phyloP scores from a whole-genome alignment of 2,888 invertebrate genomes.

The Sympetrum striolatum region DNA sequence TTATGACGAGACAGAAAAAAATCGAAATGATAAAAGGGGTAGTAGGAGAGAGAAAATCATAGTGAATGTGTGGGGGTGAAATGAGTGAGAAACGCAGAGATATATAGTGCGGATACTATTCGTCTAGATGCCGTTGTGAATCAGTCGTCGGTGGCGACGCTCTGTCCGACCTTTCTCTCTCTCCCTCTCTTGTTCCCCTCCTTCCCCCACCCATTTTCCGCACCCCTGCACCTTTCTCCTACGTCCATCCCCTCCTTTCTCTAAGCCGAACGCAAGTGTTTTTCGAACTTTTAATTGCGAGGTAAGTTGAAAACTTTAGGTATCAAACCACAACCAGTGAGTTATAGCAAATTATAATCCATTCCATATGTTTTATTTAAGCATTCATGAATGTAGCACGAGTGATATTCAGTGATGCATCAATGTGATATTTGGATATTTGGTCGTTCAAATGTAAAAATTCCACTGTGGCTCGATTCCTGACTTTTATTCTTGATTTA shows the following conservation, averaged over 20 bases:
- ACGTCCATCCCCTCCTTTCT: neutral
- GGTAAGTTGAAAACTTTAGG: neutral
- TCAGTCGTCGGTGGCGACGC: conserved; percentile 9
- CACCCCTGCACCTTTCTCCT: neutral
- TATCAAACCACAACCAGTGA: too few relatives aligned
- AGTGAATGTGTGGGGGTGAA: neutral
- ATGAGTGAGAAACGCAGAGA: neutral
- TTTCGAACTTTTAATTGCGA: neutral
- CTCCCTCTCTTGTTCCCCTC: neutral
- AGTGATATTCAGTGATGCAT: too few relatives aligned
- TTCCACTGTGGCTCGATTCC: too few relatives aligned
- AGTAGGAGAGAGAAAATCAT: neutral
- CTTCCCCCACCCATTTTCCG: neutral
- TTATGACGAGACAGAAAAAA: neutral
- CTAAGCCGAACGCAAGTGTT: neutral
- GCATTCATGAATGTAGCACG: too few relatives aligned
- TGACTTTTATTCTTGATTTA: too few relatives aligned
- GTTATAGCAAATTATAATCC: too few relatives aligned
- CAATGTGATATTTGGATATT: too few relatives aligned
- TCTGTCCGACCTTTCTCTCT: neutral
- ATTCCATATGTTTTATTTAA: too few relatives aligned
- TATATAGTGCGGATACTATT: conserved; percentile 3
- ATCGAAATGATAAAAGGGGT: neutral
- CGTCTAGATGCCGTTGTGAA: conserved; percentile 17
- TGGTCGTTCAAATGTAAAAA: too few relatives aligned